These are phyloP conservation scores for Cosmia trapezina DNA, from an alignment of 2,888 invertebrate species.

Conservation along the genomic window DNA sequence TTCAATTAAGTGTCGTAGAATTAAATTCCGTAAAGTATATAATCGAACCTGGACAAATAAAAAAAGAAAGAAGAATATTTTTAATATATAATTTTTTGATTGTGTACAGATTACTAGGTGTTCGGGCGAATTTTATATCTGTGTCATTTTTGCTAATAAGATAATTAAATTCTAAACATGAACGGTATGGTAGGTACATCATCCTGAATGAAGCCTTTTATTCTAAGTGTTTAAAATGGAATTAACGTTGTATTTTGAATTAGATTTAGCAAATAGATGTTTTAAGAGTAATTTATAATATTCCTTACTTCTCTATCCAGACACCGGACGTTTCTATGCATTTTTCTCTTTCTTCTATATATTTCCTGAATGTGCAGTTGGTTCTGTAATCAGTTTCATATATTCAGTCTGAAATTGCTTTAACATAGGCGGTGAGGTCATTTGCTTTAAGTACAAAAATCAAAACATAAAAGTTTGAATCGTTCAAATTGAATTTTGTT, in stretches of 20 bases:
- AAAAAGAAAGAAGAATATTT: conserved; percentile 72
- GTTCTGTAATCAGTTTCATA: conserved; percentile 66
- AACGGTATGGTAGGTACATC: conserved; percentile 45
- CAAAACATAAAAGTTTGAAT: neutral
- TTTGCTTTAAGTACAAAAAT: conserved; percentile 55
- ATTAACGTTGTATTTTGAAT: conserved; percentile 62
- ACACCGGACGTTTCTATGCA: conserved; percentile 44
- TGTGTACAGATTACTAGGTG: conserved; percentile 78
- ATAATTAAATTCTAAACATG: conserved; percentile 61
- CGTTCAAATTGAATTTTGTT: conserved; percentile 12
- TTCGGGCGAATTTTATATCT: conserved; percentile 75
- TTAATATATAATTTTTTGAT: conserved; percentile 79
- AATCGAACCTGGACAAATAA: conserved; percentile 48
- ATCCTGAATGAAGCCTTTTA: conserved; percentile 63
- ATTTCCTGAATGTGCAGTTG: conserved; percentile 65
- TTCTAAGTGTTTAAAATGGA: conserved; percentile 66
- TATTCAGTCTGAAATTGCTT: conserved; percentile 51
- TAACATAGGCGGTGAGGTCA: conserved; percentile 59
- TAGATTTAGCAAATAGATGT: conserved; percentile 64
- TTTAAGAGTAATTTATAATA: conserved; percentile 60
- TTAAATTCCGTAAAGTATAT: conserved; percentile 61
- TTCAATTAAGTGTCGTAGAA: conserved; percentile 51
- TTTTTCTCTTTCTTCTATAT: conserved; percentile 42
- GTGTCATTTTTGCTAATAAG: conserved; percentile 71
- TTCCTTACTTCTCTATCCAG: conserved; percentile 52